Evolutionary conservation across 2,113 vertebrate species (phyloP).

Genomic region (Butorides virescens): DNA sequence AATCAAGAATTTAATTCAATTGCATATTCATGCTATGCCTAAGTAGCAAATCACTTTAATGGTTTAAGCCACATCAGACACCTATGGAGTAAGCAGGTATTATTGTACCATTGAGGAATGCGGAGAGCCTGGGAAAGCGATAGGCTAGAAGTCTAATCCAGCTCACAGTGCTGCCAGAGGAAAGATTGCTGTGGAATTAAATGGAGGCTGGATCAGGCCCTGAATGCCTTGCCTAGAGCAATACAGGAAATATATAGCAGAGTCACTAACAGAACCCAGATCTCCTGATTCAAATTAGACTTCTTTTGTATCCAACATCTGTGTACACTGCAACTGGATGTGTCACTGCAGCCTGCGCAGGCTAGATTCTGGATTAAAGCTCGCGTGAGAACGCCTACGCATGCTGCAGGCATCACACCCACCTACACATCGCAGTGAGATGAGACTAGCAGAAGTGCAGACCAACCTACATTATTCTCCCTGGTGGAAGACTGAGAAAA

Average conservation of each 20-base stretch:
- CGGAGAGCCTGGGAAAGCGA: not conserved
- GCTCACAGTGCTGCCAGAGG: not conserved
- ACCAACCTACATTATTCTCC: not conserved
- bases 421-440: not conserved
- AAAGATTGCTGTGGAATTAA: not conserved
- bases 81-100: not conserved
- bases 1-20: not conserved
- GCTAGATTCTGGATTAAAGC: not conserved
- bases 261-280: slow-evolving; percentile 50
- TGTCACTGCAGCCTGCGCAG: not conserved
- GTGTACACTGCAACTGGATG: not conserved
- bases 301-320: slow-evolving; percentile 32
- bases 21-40: not conserved
- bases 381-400: fast-evolving
- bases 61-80: not conserved
- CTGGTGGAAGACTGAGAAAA: not conserved
- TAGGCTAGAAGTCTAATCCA: not conserved
- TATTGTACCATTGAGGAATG: not conserved
- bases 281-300: slow-evolving; percentile 26
- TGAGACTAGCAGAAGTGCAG: not conserved
- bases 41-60: not conserved
- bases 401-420: not conserved
- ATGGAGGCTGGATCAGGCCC: not conserved
- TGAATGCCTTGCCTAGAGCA: slow-evolving; percentile 2
- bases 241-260: slow-evolving; percentile 21